A percentile compares a stretch with the other conserved stretches of the same genome.
Evolutionary conservation across 2,888 invertebrate genomes (phyloP).

Genomic region (Drosophila recens): DNA sequence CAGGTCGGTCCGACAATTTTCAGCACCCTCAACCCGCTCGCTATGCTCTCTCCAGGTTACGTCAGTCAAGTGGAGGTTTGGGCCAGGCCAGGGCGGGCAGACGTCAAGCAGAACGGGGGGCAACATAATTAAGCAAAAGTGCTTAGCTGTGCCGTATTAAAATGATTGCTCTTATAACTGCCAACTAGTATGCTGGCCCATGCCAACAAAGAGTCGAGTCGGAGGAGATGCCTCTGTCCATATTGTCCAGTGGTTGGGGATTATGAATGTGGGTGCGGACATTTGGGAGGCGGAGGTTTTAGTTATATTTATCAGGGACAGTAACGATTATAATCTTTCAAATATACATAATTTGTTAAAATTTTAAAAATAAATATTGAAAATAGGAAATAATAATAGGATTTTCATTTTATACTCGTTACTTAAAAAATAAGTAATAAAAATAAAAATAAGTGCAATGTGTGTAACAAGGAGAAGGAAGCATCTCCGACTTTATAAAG

Average conservation of each 20-base stretch:
- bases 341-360: background rate
- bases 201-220: conserved; percentile 3
- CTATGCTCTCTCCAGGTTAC: conserved; percentile 56
- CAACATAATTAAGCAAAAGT: conserved; percentile 79
- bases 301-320: background rate
- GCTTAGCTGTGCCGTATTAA: conserved; percentile 77
- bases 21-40: conserved; percentile 33
- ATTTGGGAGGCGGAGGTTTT: background rate
- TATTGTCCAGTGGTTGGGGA: conserved; percentile 6
- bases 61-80: conserved; percentile 57
- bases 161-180: conserved; percentile 79
- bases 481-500: no score
- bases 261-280: background rate
- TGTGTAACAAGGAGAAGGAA: no score
- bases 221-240: conserved; percentile 5
- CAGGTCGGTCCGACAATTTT: conserved; percentile 50
- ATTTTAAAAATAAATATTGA: no score
- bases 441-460: no score
- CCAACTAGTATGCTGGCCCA: conserved; percentile 56
- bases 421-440: no score
- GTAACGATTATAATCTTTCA: background rate
- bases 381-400: no score
- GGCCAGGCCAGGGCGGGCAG: background rate
- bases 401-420: no score
- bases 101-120: conserved; percentile 5